phyloP scores from a whole-genome alignment of 2,797 vertebrate species.

The Clamator glandarius region DNA sequence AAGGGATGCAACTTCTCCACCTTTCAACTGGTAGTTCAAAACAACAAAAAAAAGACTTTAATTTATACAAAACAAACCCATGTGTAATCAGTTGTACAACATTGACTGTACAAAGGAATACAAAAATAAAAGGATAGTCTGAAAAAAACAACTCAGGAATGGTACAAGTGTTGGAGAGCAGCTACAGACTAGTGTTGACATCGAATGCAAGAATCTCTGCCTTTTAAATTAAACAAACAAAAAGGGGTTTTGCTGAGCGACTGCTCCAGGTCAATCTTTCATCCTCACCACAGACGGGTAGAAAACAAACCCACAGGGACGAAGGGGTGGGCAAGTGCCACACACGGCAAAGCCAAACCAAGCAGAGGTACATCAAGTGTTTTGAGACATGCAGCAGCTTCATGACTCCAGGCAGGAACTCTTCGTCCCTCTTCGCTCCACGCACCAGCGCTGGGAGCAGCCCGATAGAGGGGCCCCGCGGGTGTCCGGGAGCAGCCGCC shows the following conservation, averaged over 20 bases:
- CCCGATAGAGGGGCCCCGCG: neutral
- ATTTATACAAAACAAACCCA: slow-evolving; percentile 69
- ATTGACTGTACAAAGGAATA: slow-evolving; percentile 80
- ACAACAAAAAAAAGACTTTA: slow-evolving; percentile 41
- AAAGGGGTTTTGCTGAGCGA: neutral
- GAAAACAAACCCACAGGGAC: neutral
- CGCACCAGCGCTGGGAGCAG: neutral
- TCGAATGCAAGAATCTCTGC: slow-evolving; percentile 22
- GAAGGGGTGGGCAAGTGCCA: neutral
- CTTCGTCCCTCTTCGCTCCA: neutral
- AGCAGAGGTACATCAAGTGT: neutral
- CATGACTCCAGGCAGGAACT: neutral
- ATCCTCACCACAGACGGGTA: neutral
- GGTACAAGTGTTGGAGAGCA: slow-evolving; percentile 71
- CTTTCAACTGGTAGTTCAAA: neutral
- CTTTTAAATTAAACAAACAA: slow-evolving; percentile 33
- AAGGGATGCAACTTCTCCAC: neutral
- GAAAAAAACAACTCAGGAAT: slow-evolving; percentile 60
- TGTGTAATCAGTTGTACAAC: slow-evolving; percentile 60
- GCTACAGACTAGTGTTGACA: slow-evolving; percentile 75
- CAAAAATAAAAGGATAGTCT: slow-evolving; percentile 58
- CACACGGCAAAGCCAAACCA: neutral
- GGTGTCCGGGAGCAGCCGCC: neutral
- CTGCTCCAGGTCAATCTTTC: neutral
- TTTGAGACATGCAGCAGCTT: neutral